Conservation (phyloP, 2,113 vertebrate species). For the Seriola aureovittata region DNA sequence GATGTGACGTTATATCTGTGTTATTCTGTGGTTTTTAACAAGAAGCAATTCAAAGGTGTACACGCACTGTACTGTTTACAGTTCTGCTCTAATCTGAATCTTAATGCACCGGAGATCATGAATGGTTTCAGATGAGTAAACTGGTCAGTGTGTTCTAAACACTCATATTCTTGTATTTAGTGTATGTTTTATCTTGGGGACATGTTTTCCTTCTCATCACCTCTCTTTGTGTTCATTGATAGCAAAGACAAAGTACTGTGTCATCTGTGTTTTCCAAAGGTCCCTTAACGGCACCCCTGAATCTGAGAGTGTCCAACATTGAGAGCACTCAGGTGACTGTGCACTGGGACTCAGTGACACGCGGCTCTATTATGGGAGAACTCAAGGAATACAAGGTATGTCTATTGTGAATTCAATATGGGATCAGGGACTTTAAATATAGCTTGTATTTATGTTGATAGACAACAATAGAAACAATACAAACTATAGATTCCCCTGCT, state of each 20-base stretch:
- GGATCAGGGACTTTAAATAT: neutral
- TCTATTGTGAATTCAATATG: neutral
- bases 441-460: neutral
- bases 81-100: neutral
- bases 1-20: too few species aligned
- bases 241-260: neutral
- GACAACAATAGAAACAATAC: neutral
- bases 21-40: neutral
- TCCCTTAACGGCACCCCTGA: conserved; percentile 91
- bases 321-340: conserved; percentile 91
- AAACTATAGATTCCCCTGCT: neutral
- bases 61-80: too few species aligned
- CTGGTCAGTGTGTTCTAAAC: neutral
- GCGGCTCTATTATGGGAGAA: conserved; percentile 91
- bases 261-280: conserved; percentile 80
- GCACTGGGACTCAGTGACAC: conserved; percentile 91
- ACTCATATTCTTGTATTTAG: neutral
- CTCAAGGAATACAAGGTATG: conserved; percentile 97
- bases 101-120: neutral
- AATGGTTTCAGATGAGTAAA: neutral
- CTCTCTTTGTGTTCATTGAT: neutral
- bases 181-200: neutral
- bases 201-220: neutral
- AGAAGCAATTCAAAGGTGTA: neutral
- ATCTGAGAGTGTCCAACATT: conserved; percentile 90